These are phyloP conservation scores for Paradoxurus hermaphroditus DNA, from an alignment of 2,113 vertebrate species.

Conservation along the genomic window DNA sequence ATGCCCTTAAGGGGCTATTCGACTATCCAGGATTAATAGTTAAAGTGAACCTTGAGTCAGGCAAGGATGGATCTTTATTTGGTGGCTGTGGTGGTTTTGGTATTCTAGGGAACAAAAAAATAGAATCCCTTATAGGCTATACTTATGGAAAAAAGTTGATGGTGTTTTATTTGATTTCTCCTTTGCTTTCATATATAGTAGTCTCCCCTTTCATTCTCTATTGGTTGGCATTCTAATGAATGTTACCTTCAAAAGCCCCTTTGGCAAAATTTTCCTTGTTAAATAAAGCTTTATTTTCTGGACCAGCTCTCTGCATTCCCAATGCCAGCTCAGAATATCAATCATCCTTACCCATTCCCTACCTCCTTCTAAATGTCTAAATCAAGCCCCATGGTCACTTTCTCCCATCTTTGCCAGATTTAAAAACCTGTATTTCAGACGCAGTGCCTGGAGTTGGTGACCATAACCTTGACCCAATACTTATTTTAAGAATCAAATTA, in stretches of 20 bases:
- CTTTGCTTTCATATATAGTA: background rate
- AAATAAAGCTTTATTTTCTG: slow-evolving; percentile 33
- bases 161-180: slow-evolving; percentile 9
- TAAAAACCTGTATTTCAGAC: slow-evolving; percentile 8
- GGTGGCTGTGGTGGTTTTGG: background rate
- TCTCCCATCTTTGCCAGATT: background rate
- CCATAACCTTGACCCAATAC: background rate
- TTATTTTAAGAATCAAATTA: slow-evolving; percentile 42
- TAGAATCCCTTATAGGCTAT: background rate
- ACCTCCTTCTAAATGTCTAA: background rate
- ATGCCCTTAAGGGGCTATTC: background rate
- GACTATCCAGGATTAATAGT: slow-evolving; percentile 6
- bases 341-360: background rate
- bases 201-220: background rate
- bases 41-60: background rate
- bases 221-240: slow-evolving; percentile 28
- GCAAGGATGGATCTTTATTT: background rate
- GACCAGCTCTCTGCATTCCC: background rate
- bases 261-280: slow-evolving; percentile 28
- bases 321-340: background rate
- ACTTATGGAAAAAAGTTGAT: slow-evolving; percentile 3
- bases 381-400: background rate
- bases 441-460: background rate
- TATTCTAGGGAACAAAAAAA: slow-evolving; percentile 5
- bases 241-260: slow-evolving; percentile 1